phyloP scores from a whole-genome alignment of 92 coral and sea anemone genomes.

The Blastomussa wellsi region DNA sequence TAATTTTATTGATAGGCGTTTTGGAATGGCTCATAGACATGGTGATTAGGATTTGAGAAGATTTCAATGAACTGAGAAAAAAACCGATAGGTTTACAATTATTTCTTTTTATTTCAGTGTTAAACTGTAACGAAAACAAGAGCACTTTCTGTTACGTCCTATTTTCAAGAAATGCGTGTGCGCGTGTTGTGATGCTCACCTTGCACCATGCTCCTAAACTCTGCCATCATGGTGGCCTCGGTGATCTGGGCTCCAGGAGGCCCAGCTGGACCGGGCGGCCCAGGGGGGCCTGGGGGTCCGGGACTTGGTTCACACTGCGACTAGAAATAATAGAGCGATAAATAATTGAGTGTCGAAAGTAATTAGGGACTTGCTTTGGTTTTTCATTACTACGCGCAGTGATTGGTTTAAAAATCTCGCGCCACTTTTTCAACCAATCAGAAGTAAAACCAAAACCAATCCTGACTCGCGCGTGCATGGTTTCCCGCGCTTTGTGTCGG shows the following conservation, averaged over 20 bases:
- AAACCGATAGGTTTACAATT: too few species aligned
- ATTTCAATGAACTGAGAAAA: too few species aligned
- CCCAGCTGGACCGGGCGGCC: slow-evolving; percentile 97
- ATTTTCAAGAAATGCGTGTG: neutral
- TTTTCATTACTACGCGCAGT: too few species aligned
- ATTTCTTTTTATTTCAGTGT: neutral
- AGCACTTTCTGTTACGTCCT: neutral
- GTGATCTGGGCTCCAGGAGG: slow-evolving; percentile 97
- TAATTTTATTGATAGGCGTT: too few species aligned
- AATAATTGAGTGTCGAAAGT: too few species aligned
- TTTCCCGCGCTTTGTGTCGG: too few species aligned
- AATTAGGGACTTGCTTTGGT: too few species aligned
- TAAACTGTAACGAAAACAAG: neutral
- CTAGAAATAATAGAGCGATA: neutral
- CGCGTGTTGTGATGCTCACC: slow-evolving; percentile 46
- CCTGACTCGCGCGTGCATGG: too few species aligned
- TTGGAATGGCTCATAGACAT: too few species aligned
- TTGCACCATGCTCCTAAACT: slow-evolving; percentile 89
- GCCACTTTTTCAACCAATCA: too few species aligned
- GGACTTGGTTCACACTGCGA: slow-evolving; percentile 30
- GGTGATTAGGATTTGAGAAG: neutral
- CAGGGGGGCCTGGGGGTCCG: slow-evolving; percentile 97
- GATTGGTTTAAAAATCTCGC: too few species aligned
- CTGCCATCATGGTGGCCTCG: slow-evolving; percentile 93
- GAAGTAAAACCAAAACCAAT: too few species aligned